Evolutionary conservation across 2,113 vertebrate genomes (phyloP), one percentile per base, ranked within the genome.

Genomic region (Odontesthes bonariensis): DNA sequence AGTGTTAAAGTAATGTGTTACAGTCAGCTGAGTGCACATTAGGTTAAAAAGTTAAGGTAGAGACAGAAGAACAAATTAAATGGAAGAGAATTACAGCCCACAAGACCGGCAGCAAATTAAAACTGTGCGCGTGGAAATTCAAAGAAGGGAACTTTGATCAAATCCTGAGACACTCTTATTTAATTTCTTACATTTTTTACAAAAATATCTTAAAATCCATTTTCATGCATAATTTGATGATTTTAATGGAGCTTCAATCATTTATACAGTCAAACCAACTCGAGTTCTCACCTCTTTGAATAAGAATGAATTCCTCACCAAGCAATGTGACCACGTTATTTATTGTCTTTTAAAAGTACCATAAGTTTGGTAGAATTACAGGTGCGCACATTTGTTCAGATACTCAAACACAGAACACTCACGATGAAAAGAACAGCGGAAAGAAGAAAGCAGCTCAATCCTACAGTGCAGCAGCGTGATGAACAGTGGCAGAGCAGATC

Each of bases 41-140:
- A 27, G 60, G 19, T 27, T 27, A 27, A 27, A 1, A 60, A 60
- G n/a, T 66, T 52, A 16, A 69, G 62, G 67, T 54, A 55, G 61
- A 77, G 51, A 59, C 66, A 68, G 3, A 3, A 27, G 20, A 20
- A 6, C 6, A 68, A 16, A 82, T 79, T 60, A 44, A 72, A 79
- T 78, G 51, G 40, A 71, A 74, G 58, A 73, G 57, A 74, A 75
- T 44, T 53, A 67, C 19, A 58, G 1, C 40, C 19, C 49, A 10
- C 1, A 13, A 12, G 33, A 63, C 14, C 65, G 54, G 63, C n/a
- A 81, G 73, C 38, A 32, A 71, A 68, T 58, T 33, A 35, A 6
- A 71, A 46, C n/a, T 47, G 23, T 40, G 35, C 57, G 4, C 33
- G 16, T 2, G 33, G 20, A 65, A 49, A 22, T 40, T 70, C 27